Percentiles rank a stretch among this genome's conserved stretches.
Evolutionary conservation across 2,113 vertebrate genomes (phyloP).

Genomic region (Pogona vitticeps): DNA sequence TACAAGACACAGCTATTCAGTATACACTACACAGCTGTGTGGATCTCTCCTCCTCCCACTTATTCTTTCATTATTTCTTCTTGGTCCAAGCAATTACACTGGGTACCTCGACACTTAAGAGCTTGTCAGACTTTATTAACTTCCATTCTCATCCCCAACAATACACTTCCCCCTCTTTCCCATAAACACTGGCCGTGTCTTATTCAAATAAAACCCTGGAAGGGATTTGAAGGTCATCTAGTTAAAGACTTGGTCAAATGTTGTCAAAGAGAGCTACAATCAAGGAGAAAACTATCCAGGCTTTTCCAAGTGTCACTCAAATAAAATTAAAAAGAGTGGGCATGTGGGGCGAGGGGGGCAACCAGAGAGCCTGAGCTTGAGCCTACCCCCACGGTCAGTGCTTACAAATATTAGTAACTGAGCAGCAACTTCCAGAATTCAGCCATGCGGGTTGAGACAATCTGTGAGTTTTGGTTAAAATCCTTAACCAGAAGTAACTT

Average conservation of each 20-base stretch:
- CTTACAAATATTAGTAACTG: too few species aligned
- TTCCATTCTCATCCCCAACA: conserved; percentile 14
- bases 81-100: neutral
- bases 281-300: neutral
- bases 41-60: conserved; percentile 15
- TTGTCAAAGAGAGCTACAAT: conserved; percentile 6
- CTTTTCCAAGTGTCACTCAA: neutral
- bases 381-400: neutral
- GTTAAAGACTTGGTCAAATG: neutral
- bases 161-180: neutral
- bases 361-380: too few species aligned
- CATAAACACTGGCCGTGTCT: neutral
- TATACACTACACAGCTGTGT: conserved; percentile 1
- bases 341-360: neutral
- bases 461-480: too few species aligned
- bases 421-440: too few species aligned
- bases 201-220: conserved; percentile 13
- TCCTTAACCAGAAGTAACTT: too few species aligned
- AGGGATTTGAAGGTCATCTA: conserved; percentile 6
- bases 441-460: too few species aligned
- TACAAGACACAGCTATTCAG: conserved; percentile 18
- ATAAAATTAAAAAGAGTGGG: neutral
- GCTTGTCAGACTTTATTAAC: neutral
- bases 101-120: neutral
- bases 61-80: conserved; percentile 2